Base-by-base conservation (phyloP, 2,113 vertebrate species). In the Xyrauchen texanus region DNA sequence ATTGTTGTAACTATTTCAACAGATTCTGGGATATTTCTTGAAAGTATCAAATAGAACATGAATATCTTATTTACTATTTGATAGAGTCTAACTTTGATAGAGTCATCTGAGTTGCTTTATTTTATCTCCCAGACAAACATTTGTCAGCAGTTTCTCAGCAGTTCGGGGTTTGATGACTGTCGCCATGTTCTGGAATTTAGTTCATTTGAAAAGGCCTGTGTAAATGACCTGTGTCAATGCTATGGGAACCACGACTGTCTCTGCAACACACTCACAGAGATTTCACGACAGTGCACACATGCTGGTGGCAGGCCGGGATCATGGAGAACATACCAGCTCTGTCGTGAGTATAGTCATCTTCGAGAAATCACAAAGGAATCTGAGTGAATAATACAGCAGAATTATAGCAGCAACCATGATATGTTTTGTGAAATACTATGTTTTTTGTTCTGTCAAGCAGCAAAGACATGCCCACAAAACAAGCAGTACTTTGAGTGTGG, bases 261-360 rank as follows among this genome's bases (percentile, higher is more conserved):
- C 83, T 98, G 97, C 87, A 92, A 92, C 74, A 96, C 96, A 12
- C 12, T 96, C 0, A 93, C 96, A 0, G 96, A 98, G 87, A 97
- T 92, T 82, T 97, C 97, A 49, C 95, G 95, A 5, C 96, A 98
- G 87, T 99, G 97, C 8, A 94, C 95, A 0, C 96, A 98, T 0
- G 92, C 93, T 0, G 96, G 97, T 0, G 97, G 96, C 3, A 82
- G 4, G 0, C 96, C 97, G 0, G 70, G 86, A 8, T 88, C 86
- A 60, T 98, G 96, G 97, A 94, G 94, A 85, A 94, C 87, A 0
- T 0, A 73, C 0, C 0, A 78, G 0, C 78, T 96, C 11, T 99
- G 97, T 88, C 68, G 97, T 98, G 92, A 92, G 93, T 7, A 88
- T 91, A 0, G 91, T 93, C 84, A 93, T 34, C 21, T 34, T 34